These are phyloP conservation scores for Cetonia aurata DNA, from an alignment of 2,888 invertebrate species.

Conservation along the genomic window DNA sequence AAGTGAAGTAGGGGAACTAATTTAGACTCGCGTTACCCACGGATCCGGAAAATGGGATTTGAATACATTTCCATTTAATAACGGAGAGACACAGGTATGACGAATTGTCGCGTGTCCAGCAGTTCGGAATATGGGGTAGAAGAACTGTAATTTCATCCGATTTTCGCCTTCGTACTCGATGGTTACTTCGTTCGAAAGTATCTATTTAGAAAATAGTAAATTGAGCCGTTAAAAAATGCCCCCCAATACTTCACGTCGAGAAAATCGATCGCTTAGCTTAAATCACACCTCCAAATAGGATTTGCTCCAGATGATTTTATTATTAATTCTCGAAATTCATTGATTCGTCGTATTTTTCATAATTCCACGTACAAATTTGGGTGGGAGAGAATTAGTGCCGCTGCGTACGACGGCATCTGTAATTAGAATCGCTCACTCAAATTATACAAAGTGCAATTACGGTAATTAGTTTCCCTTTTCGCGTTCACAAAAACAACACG, in stretches of 20 bases:
- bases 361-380: constrained; percentile 25
- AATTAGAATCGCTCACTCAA: constrained; percentile 37
- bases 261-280: too few species aligned
- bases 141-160: too few species aligned
- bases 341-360: constrained; percentile 24
- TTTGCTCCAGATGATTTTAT: not conserved
- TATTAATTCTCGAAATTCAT: not conserved
- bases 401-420: constrained; percentile 31
- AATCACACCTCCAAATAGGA: too few species aligned
- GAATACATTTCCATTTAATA: constrained; percentile 40
- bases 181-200: too few species aligned
- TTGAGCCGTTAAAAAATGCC: too few species aligned
- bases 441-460: constrained; percentile 39
- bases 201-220: too few species aligned
- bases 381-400: constrained; percentile 21
- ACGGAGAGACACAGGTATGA: constrained; percentile 20
- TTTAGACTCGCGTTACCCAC: constrained; percentile 26
- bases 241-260: too few species aligned
- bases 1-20: constrained; percentile 38
- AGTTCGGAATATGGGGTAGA: too few species aligned
- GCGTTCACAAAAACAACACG: constrained; percentile 26
- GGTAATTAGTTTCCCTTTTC: constrained; percentile 38
- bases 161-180: too few species aligned
- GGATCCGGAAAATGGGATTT: constrained; percentile 39
- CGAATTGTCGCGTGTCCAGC: constrained; percentile 12